Conservation (phyloP, 2,113 vertebrate species). For the Crotophaga sulcirostris region DNA sequence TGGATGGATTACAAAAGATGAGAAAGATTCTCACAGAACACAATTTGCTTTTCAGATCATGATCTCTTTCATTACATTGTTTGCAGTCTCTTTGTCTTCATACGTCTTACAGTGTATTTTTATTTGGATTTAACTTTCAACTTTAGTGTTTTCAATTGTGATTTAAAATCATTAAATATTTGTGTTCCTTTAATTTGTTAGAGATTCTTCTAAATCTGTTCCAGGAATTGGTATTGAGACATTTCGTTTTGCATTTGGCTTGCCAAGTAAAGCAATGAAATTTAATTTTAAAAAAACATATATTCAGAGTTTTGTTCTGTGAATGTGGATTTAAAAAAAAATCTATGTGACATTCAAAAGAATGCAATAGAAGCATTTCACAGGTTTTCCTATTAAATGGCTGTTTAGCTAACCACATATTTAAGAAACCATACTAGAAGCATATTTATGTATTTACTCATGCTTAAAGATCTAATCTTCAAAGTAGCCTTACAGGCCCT, state of each 20-base stretch:
- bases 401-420: background rate
- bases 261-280: slow-evolving; percentile 46
- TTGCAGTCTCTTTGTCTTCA: background rate
- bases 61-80: background rate
- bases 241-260: slow-evolving; percentile 21
- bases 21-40: background rate
- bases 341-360: background rate
- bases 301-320: background rate
- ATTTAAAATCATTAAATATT: slow-evolving; percentile 36
- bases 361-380: background rate
- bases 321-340: background rate
- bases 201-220: slow-evolving; percentile 21
- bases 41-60: background rate
- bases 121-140: slow-evolving; percentile 18
- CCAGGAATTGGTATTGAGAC: slow-evolving; percentile 15
- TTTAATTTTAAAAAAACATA: background rate
- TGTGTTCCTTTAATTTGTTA: slow-evolving; percentile 14
- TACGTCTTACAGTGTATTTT: background rate
- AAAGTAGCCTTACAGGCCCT: background rate
- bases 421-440: background rate
- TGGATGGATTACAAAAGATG: background rate
- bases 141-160: background rate
- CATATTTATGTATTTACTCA: slow-evolving; percentile 29
- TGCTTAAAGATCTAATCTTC: slow-evolving; percentile 28
- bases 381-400: slow-evolving; percentile 20